phyloP scores from a whole-genome alignment of 2,113 vertebrate species.

The Menura novaehollandiae region DNA sequence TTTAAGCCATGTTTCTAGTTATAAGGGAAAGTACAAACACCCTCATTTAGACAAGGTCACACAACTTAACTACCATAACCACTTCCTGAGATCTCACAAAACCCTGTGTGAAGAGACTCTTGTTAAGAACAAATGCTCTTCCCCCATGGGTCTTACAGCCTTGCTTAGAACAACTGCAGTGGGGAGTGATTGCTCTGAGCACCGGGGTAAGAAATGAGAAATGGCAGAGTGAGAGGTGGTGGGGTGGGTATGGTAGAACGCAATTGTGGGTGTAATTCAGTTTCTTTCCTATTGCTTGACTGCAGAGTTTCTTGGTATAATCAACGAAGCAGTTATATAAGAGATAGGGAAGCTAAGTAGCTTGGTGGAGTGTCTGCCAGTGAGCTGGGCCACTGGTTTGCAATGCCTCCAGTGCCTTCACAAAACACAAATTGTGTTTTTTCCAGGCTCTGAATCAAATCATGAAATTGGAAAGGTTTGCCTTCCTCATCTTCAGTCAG shows the following conservation, averaged over 20 bases:
- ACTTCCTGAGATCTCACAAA: background rate
- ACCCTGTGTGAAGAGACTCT: background rate
- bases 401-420: background rate
- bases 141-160: background rate
- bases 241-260: background rate
- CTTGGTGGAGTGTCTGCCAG: background rate
- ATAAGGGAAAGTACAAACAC: background rate
- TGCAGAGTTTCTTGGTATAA: background rate
- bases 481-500: background rate
- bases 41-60: background rate
- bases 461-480: background rate
- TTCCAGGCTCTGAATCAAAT: background rate
- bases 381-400: background rate
- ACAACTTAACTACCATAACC: background rate
- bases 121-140: background rate
- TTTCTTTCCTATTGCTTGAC: background rate
- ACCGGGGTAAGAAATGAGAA: background rate
- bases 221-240: background rate
- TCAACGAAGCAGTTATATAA: background rate
- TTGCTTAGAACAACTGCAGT: background rate
- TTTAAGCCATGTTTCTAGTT: background rate
- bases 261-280: background rate
- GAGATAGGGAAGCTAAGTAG: background rate
- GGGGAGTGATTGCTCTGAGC: background rate
- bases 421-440: background rate